phyloP scores from a whole-genome alignment of 2,113 vertebrate species.

The Gracilinanus agilis region DNA sequence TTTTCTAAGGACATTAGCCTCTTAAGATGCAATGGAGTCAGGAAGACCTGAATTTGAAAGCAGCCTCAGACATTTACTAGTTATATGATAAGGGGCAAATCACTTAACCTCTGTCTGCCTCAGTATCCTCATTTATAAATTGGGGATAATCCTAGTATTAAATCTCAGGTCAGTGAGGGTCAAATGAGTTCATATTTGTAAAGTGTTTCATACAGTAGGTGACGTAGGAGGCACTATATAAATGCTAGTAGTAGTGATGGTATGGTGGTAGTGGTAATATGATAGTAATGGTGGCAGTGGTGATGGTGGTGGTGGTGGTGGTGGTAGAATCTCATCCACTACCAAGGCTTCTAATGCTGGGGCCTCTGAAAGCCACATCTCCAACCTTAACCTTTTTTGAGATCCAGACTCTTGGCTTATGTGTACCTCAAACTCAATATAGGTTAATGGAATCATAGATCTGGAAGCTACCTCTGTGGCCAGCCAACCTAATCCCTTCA shows the following conservation, averaged over 20 bases:
- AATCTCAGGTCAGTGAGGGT: not conserved
- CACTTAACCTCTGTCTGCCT: not conserved
- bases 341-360: too few species aligned
- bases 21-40: not conserved
- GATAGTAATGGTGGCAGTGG: too few species aligned
- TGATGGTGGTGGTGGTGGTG: too few species aligned
- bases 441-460: too few species aligned
- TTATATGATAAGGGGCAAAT: not conserved
- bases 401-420: too few species aligned
- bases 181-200: not conserved
- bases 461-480: too few species aligned
- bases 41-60: not conserved
- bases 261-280: too few species aligned
- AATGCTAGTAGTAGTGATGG: not conserved
- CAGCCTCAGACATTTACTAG: not conserved
- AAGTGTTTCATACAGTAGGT: not conserved
- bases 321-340: too few species aligned
- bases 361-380: too few species aligned
- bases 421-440: too few species aligned
- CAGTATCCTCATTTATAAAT: not conserved
- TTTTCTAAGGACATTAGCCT: slow-evolving; percentile 54
- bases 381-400: too few species aligned
- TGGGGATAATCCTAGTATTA: not conserved
- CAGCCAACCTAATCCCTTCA: too few species aligned
- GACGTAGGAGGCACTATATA: not conserved